Percentiles rank a stretch among this genome's conserved stretches.
phyloP scores from a whole-genome alignment of 2,888 invertebrate genomes.

The Ormia ochracea region DNA sequence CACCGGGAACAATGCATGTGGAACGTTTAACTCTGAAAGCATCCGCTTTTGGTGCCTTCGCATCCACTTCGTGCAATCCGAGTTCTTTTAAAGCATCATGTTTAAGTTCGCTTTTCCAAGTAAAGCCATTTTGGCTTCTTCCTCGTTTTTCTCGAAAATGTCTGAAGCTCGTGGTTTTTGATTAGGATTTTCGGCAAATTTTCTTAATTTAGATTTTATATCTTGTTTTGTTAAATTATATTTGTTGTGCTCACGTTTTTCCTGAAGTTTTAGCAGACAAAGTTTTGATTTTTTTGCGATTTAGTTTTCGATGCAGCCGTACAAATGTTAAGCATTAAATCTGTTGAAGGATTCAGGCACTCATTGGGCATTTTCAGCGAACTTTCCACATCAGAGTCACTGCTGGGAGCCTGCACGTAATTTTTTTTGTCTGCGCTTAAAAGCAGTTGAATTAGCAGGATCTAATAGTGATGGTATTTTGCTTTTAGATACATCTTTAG shows the following conservation, averaged over 20 bases:
- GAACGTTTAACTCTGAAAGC: constrained; percentile 68
- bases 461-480: background rate
- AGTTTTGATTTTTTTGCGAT: constrained; percentile 63
- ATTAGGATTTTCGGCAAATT: constrained; percentile 70
- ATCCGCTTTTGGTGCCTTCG: constrained; percentile 64
- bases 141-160: constrained; percentile 62
- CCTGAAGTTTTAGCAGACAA: constrained; percentile 64
- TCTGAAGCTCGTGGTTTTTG: constrained; percentile 68
- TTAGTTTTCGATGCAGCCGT: constrained; percentile 8
- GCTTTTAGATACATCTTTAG: constrained; percentile 40
- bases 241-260: constrained; percentile 53
- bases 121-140: background rate
- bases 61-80: constrained; percentile 51
- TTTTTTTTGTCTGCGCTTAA: constrained; percentile 23
- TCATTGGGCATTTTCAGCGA: constrained; percentile 32
- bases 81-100: background rate
- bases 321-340: constrained; percentile 68
- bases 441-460: constrained; percentile 8
- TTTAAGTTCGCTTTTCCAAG: background rate
- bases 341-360: constrained; percentile 19
- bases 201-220: constrained; percentile 67
- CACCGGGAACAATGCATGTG: constrained; percentile 92
- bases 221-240: constrained; percentile 64
- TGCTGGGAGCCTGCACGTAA: background rate
- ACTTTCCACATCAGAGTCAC: constrained; percentile 48